Base-by-base conservation (phyloP, 2,888 invertebrate species). In the Caenorhabditis japonica region DNA sequence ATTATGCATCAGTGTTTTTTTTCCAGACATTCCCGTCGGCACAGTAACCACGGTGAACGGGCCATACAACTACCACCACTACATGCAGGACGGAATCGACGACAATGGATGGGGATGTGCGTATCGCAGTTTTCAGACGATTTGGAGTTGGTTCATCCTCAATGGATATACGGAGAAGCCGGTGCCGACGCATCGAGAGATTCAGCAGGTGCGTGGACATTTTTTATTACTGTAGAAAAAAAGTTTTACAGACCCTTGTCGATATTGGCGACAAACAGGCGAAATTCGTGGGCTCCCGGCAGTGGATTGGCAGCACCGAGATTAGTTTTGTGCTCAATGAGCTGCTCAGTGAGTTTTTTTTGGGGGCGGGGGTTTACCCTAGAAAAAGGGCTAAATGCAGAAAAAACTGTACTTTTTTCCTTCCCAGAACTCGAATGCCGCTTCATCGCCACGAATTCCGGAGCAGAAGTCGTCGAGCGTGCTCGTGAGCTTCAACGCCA, bases 261-360 rank as follows among this genome's bases (percentile, higher is more conserved):
- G 92, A 93, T 82, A 93, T 99, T 82, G 94, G 94, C 13, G 99
- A 99, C 88, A 99, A 99, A 89, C 92, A 92, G 88, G 56, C 51
- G 27, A 80, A 80, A 53, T 82, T 99, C 89, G 90, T 96, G 49
- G 94, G 94, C 21, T 95, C 95, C 0, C 92, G 91, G 69, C 93
- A 95, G 87, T 99, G 99, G 99, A 97, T 99, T 87, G 99, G 99
- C 7, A 97, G 97, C 0, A 94, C 94, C 4, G 99, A 99, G 91
- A 94, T 99, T 13, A 92, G 93, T 89, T 97, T 93, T 90, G 94
- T 94, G 73, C 89, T 99, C 73, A 88, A 83, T 33, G 79, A 72
- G 27, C 61, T 87, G 34, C 61, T 79, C 19, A 62, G 76, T 68
- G 41, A 46, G 52, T 43, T 55, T 34, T 47, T n/a, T n/a, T n/a